Percentiles rank a stretch among this genome's conserved stretches.
phyloP scores from a whole-genome alignment of 2,888 invertebrate species.

The Gymnosoma rotundatum region DNA sequence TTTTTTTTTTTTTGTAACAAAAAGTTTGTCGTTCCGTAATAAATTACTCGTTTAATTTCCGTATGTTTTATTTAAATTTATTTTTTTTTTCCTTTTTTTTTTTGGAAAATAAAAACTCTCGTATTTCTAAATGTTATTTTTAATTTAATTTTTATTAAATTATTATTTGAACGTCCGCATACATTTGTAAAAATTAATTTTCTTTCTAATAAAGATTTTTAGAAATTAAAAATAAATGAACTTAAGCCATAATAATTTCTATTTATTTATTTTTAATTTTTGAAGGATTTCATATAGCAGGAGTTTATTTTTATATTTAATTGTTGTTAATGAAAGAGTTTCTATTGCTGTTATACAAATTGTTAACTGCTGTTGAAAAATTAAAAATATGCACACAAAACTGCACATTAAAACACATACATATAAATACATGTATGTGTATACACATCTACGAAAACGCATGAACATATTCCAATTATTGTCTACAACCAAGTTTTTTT shows the following conservation, averaged over 20 bases:
- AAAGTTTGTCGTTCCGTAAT: no score
- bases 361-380: constrained; percentile 30
- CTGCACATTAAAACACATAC: background rate
- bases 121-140: constrained; percentile 2
- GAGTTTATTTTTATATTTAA: constrained; percentile 19
- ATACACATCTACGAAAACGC: background rate
- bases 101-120: background rate
- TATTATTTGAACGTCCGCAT: no score
- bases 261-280: background rate
- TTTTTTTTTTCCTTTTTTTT: no score
- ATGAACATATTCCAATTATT: constrained; percentile 14
- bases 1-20: background rate
- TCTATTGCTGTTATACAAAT: background rate
- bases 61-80: background rate
- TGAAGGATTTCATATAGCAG: constrained; percentile 46
- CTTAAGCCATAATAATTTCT: no score
- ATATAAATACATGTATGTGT: no score
- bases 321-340: background rate
- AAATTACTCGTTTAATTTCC: no score
- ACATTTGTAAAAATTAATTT: no score
- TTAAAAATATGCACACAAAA: background rate
- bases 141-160: no score
- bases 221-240: no score
- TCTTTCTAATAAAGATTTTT: no score
- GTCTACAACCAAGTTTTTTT: background rate